Evolutionary conservation across 2,797 vertebrate genomes (phyloP).

Genomic region (Brotula barbata): DNA sequence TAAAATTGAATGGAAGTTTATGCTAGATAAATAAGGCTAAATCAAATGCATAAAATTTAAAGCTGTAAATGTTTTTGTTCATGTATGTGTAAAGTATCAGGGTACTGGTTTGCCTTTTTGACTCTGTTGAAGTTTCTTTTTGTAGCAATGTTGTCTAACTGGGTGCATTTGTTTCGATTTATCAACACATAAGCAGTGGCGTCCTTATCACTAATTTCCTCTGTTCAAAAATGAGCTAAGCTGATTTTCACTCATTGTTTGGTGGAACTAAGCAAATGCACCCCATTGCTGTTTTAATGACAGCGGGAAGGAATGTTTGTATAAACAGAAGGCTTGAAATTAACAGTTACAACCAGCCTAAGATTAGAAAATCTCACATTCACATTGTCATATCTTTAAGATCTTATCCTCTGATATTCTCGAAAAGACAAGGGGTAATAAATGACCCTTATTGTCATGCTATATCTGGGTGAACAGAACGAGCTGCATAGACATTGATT

Average conservation of each 20-base stretch:
- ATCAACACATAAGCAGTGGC: background rate
- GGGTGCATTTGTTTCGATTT: constrained; percentile 44
- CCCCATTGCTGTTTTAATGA: constrained; percentile 54
- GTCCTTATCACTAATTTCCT: background rate
- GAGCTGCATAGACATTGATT: too few species aligned
- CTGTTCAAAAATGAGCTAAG: background rate
- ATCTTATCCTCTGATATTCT: background rate
- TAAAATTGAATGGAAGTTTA: background rate
- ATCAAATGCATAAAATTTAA: constrained; percentile 27
- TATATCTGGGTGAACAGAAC: too few species aligned
- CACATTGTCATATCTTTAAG: background rate
- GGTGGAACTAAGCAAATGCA: constrained; percentile 26
- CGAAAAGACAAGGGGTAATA: background rate
- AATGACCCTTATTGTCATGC: background rate
- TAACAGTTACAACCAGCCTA: constrained; percentile 18
- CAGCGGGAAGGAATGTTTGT: constrained; percentile 67
- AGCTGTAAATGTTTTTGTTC: constrained; percentile 30
- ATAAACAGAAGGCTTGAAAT: constrained; percentile 46
- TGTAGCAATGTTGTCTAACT: constrained; percentile 32
- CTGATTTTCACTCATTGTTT: background rate
- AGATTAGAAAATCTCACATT: background rate
- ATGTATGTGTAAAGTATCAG: constrained; percentile 53
- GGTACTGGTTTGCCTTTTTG: constrained; percentile 46
- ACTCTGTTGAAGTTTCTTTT: constrained; percentile 33
- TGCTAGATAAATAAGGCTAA: background rate